phyloP scores from a whole-genome alignment of 1,140 invertebrate species.

The Ceratosolen solmsi region DNA sequence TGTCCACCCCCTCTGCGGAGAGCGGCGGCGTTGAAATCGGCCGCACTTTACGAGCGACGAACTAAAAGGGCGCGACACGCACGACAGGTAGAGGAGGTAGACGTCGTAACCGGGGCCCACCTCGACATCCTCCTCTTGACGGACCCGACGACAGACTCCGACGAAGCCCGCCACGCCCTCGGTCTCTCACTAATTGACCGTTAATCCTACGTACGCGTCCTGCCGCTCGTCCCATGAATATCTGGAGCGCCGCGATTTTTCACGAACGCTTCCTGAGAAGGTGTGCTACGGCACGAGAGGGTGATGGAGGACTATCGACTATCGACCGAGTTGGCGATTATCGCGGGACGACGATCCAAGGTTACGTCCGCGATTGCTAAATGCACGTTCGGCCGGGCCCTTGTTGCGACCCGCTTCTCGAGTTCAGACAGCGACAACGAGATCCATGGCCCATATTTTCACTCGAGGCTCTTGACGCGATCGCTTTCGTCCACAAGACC shows the following conservation, averaged over 20 bases:
- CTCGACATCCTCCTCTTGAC: neutral
- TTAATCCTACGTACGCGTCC: constrained; percentile 25
- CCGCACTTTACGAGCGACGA: constrained; percentile 23
- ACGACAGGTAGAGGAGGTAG: constrained; percentile 35
- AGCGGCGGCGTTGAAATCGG: constrained; percentile 38
- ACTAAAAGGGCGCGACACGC: neutral
- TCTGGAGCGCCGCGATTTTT: neutral
- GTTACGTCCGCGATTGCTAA: neutral
- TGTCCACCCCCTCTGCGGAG: constrained; percentile 56
- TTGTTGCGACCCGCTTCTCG: too few species aligned
- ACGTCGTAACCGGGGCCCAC: neutral
- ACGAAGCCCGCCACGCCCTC: constrained; percentile 2
- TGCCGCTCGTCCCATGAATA: too few species aligned
- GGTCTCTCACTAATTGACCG: constrained; percentile 37
- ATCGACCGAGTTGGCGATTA: neutral
- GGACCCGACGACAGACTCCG: neutral
- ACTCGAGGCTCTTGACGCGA: too few species aligned
- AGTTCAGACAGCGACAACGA: too few species aligned
- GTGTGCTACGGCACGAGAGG: too few species aligned
- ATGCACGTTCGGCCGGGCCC: neutral
- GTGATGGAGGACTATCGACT: neutral
- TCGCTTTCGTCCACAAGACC: too few species aligned
- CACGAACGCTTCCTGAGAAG: neutral
- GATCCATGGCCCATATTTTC: too few species aligned
- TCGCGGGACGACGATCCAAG: neutral